Evolutionary conservation across 2,888 invertebrate species (phyloP), one percentile per base, ranked within the genome.

Genomic region (Macrosiphum euphorbiae): DNA sequence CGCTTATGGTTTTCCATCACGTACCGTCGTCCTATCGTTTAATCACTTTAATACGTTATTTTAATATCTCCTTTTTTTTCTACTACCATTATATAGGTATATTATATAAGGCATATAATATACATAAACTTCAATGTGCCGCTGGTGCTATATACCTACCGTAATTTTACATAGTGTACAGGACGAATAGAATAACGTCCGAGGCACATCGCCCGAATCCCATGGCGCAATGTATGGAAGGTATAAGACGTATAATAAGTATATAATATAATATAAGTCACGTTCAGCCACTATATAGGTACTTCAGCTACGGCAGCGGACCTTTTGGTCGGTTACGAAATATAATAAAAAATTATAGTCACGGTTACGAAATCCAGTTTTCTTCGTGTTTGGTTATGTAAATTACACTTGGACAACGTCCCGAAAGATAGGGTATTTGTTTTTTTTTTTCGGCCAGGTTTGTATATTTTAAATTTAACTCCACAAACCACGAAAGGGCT

Each of bases 341-440:
- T 28, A 61, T 58, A 89, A 58, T 58, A 89, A 89, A 52, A 55
- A 89, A 61, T 61, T 44, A 89, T 61, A 61, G 89, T 89, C 89
- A 61, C 58, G 58, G 44, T n/a, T 89, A 89, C 61, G 35, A 44
- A 88, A 88, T 88, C 44, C 26, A 61, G 47, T 89, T 89, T 89
- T 58, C 44, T 58, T 89, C 89, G 28, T 55, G 55, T 89, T 89
- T 47, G 44, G 20, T 61, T 89, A 89, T 89, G 89, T 16, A 89
- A 89, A 89, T 89, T 44, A 89, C 16, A 44, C 88, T 88, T 20
- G 41, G 55, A 58, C 55, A 58, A 88, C 35, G 26, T 24, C 35
- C n/a, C 50, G 1, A 20, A 88, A 24, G 50, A 7, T 52, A 20
- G 87, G 20, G 52, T 88, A 35, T 52, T 28, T n/a, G 28, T 86